Evolutionary conservation across 2,113 vertebrate genomes (phyloP).

Genomic region (Ginglymostoma cirratum): DNA sequence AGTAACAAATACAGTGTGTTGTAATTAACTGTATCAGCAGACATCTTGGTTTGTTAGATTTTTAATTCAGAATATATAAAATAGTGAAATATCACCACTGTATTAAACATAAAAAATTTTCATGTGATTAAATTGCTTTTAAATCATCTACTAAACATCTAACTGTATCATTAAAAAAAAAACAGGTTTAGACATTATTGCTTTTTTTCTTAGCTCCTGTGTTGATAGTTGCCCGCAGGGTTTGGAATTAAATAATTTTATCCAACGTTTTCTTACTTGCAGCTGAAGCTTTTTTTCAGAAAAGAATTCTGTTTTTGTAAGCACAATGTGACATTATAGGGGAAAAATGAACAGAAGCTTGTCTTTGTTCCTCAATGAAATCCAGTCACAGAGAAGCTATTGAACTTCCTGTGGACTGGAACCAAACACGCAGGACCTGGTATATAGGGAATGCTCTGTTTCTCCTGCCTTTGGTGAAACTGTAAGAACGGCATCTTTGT

Average conservation of each 20-base stretch:
- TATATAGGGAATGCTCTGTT: conserved; percentile 26
- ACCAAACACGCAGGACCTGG: conserved; percentile 1
- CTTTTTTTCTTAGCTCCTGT: not conserved
- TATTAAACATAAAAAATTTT: not conserved
- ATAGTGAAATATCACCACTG: not conserved
- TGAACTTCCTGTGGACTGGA: conserved; percentile 24
- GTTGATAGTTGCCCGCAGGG: not conserved
- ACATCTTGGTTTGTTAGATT: not conserved
- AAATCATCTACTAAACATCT: not conserved
- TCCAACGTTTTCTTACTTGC: not conserved
- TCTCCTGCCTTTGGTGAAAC: conserved; percentile 24
- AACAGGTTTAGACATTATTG: not conserved
- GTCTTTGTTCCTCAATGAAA: conserved; percentile 33
- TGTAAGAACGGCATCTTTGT: conserved; percentile 31
- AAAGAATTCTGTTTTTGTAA: conserved; percentile 29
- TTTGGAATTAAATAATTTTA: conserved; percentile 17
- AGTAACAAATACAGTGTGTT: not conserved
- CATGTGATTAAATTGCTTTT: not conserved
- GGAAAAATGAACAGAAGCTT: conserved; percentile 31
- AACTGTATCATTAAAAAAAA: not conserved
- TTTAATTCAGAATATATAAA: conserved; percentile 3
- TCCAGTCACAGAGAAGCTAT: conserved; percentile 32
- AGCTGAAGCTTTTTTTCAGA: conserved; percentile 11
- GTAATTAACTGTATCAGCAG: not conserved
- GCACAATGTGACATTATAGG: conserved; percentile 36